Base-by-base conservation (phyloP, 2,113 vertebrate species). In the Vicugna pacos region DNA sequence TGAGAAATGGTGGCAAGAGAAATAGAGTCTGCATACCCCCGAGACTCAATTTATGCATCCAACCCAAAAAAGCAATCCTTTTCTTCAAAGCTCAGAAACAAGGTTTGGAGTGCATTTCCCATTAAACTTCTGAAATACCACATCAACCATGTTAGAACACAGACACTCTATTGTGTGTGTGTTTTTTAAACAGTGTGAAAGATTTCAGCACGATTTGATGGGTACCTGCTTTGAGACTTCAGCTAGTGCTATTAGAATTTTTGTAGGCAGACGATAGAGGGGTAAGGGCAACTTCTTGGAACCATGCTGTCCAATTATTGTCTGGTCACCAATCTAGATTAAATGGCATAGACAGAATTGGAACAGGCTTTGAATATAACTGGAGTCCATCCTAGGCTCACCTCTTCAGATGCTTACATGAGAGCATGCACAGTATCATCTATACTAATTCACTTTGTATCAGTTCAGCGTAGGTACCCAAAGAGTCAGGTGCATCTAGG, bases 91-190 rank as follows among this genome's bases (percentile, higher is more conserved):
- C n/a, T 96, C 64, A 83, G 87, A 93, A 95, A 60, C 95, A 92
- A 96, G 94, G 56, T 92, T 96, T 86, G 56, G 86, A 96, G 64
- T 96, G 46, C 65, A 97, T 96, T 97, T 98, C 89, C 91, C 97
- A 98, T 98, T 98, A 97, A 91, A 97, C 96, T 97, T 92, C 96
- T 93, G 93, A 98, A 98, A 95, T 82, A 52, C 22, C 12, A 0
- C 81, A 92, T 97, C 65, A 92, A 88, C 92, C 96, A 97, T 91
- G 84, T 97, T 98, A 97, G 97, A 94, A 96, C 79, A 26, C 92
- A 97, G 95, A 97, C 89, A 89, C 0, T 4, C 94, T 95, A 91
- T 97, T 96, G 96, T 77, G 60, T 42, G 38, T 75, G 30, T 69
- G 13, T 75, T 91, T 97, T 93, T 76, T 97, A 97, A 90, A 97